Evolutionary conservation across 2,888 invertebrate species (phyloP).

Genomic region (Andrena fulva): DNA sequence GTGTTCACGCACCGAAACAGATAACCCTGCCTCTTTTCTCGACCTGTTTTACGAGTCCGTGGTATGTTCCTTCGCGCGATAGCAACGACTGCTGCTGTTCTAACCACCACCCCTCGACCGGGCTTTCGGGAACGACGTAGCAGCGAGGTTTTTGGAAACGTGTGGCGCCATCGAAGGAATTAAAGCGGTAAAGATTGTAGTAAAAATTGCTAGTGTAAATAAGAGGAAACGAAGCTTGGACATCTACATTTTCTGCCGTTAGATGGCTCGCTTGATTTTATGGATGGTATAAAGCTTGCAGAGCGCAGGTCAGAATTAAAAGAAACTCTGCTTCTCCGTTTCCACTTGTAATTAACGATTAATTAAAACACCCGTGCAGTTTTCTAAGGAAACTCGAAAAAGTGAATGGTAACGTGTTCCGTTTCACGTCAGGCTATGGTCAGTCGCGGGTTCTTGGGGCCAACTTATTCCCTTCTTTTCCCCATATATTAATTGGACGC

Average conservation of each 20-base stretch:
- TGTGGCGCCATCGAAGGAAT: background rate
- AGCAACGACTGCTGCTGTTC: background rate
- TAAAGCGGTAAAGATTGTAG: background rate
- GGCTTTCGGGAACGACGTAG: background rate
- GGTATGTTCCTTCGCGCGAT: conserved; percentile 1
- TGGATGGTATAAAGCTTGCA: too few relatives aligned
- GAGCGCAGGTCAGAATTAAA: too few relatives aligned
- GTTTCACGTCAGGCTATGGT: too few relatives aligned
- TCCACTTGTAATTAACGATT: conserved; percentile 74
- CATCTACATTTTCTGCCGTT: too few relatives aligned
- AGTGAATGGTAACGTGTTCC: too few relatives aligned
- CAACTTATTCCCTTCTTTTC: conserved; percentile 1
- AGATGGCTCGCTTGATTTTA: too few relatives aligned
- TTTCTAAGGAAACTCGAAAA: too few relatives aligned
- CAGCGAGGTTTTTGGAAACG: background rate
- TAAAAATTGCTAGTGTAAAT: background rate
- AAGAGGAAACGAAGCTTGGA: background rate
- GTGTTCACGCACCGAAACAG: conserved; percentile 23
- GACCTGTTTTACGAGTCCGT: conserved; percentile 21
- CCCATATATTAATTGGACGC: background rate
- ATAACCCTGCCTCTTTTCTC: background rate
- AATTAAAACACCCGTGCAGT: conserved; percentile 81
- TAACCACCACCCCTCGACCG: background rate
- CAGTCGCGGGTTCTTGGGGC: too few relatives aligned
- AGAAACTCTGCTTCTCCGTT: too few relatives aligned